Percentiles rank a stretch among this genome's conserved stretches.
Conservation (phyloP, 2,888 invertebrate species). For the Arctia plantaginis region DNA sequence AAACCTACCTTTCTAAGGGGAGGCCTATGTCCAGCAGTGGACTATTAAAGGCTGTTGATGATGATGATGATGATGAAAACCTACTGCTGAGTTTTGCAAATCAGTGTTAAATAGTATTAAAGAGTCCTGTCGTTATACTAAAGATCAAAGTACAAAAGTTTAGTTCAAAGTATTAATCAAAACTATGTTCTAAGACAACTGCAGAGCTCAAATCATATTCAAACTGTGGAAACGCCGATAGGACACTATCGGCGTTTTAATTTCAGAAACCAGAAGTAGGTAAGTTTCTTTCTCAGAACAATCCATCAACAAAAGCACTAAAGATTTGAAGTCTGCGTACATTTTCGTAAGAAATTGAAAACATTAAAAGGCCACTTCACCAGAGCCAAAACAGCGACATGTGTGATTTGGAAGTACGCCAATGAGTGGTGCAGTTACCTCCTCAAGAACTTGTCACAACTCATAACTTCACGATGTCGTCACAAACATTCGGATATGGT, state of each 20-base stretch:
- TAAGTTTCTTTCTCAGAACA: background rate
- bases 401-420: conserved; percentile 1
- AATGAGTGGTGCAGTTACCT: conserved; percentile 23
- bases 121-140: no score
- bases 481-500: conserved; percentile 33
- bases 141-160: background rate
- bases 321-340: background rate
- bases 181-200: background rate
- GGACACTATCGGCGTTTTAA: background rate
- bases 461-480: conserved; percentile 19
- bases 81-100: no score
- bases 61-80: no score
- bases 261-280: background rate
- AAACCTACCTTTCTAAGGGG: no score
- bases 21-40: no score
- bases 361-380: background rate
- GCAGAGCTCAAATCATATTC: background rate
- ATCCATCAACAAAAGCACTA: background rate
- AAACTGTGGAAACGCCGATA: background rate
- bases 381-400: background rate
- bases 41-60: no score
- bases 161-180: background rate
- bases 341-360: background rate
- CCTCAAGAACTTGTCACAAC: conserved; percentile 16
- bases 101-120: no score